phyloP scores from a whole-genome alignment of 2,888 invertebrate species.

The Arge pagana region DNA sequence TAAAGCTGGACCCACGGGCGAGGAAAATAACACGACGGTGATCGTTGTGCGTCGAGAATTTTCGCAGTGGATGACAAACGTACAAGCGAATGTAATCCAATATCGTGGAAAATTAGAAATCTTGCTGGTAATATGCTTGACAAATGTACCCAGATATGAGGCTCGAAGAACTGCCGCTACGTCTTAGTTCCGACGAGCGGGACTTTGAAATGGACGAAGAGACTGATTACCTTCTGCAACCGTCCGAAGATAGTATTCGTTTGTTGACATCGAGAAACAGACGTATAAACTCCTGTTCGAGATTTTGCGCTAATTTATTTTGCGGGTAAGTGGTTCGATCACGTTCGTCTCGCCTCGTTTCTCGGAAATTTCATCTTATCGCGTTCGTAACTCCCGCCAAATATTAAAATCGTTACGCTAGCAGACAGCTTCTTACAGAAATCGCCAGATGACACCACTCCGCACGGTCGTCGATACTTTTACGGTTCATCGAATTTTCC shows the following conservation, averaged over 20 bases:
- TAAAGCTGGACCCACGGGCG: too few relatives aligned
- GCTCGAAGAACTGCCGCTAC: slow-evolving; percentile 55
- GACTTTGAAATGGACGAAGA: slow-evolving; percentile 58
- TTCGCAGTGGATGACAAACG: too few relatives aligned
- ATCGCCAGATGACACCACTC: slow-evolving; percentile 7
- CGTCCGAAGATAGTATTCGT: slow-evolving; percentile 50
- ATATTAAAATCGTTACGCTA: slow-evolving; percentile 8
- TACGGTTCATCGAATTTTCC: too few relatives aligned
- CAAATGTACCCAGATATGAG: slow-evolving; percentile 42
- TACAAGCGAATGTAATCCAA: too few relatives aligned
- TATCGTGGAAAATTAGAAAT: too few relatives aligned
- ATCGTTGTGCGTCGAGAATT: too few relatives aligned
- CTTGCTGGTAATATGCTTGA: too few relatives aligned
- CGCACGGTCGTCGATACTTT: too few relatives aligned
- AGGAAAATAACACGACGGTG: too few relatives aligned
- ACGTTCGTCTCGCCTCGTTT: background rate
- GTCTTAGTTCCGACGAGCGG: slow-evolving; percentile 53
- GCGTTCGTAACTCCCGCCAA: slow-evolving; percentile 8
- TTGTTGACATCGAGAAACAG: slow-evolving; percentile 43
- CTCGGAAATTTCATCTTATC: background rate
- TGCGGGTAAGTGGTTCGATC: slow-evolving; percentile 48
- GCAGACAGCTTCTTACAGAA: background rate
- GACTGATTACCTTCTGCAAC: slow-evolving; percentile 54
- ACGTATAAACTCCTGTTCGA: slow-evolving; percentile 47
- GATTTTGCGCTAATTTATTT: slow-evolving; percentile 43